phyloP scores from a whole-genome alignment of 2,113 vertebrate genomes.

The Rhineura floridana region DNA sequence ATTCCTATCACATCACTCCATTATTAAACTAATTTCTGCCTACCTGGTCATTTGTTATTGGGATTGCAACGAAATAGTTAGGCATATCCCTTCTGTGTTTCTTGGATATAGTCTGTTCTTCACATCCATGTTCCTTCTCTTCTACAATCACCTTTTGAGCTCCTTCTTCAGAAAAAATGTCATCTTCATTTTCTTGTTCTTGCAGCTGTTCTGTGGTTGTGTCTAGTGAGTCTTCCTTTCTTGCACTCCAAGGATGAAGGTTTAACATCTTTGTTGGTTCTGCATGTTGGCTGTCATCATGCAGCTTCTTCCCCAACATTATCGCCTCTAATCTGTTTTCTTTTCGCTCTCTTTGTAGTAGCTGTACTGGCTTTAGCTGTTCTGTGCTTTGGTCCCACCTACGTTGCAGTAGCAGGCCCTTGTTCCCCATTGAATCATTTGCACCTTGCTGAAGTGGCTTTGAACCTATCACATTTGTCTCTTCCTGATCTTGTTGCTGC shows the following conservation, averaged over 20 bases:
- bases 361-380: not conserved
- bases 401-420: not conserved
- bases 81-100: conserved; percentile 34
- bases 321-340: not conserved
- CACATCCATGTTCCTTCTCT: not conserved
- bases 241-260: not conserved
- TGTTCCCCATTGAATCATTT: not conserved
- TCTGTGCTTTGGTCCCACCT: not conserved
- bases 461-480: not conserved
- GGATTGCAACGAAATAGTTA: conserved; percentile 69
- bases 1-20: not conserved
- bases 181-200: not conserved
- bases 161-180: not conserved
- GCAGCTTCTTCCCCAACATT: not conserved
- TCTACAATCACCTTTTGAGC: not conserved
- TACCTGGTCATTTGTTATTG: conserved; percentile 68
- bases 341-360: not conserved
- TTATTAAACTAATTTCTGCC: not conserved
- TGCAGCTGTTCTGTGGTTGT: not conserved
- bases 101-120: conserved; percentile 9
- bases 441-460: not conserved
- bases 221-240: not conserved
- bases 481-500: not conserved
- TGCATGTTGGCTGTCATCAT: not conserved
- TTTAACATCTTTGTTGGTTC: not conserved